phyloP scores from a whole-genome alignment of 92 coral and sea anemone species.

The Heteractis magnifica region DNA sequence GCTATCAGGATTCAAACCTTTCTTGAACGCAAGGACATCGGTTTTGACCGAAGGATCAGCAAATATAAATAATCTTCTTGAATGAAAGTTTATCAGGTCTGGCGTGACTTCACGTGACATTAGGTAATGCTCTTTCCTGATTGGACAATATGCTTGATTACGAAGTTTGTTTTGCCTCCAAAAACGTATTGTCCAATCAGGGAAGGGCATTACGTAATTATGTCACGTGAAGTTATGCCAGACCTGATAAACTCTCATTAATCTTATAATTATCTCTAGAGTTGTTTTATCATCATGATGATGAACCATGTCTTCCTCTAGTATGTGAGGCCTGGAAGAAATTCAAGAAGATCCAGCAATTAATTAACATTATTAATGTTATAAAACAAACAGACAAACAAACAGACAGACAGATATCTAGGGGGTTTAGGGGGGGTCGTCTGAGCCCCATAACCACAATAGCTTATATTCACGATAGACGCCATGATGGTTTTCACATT shows the following conservation, averaged over 20 bases:
- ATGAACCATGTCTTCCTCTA: slow-evolving; percentile 67
- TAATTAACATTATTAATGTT: no score
- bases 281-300: slow-evolving; percentile 36
- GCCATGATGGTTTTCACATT: no score
- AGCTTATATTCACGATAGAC: no score
- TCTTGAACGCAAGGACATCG: no score
- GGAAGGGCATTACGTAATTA: no score
- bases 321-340: slow-evolving; percentile 41
- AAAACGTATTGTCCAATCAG: no score
- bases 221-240: neutral
- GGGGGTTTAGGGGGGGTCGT: neutral
- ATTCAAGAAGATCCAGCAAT: neutral
- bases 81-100: neutral
- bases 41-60: neutral
- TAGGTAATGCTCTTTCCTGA: no score
- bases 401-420: neutral
- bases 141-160: no score
- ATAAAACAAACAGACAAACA: neutral
- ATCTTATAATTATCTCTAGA: neutral
- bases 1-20: no score
- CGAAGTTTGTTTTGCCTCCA: no score
- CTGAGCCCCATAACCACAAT: no score
- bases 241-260: no score
- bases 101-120: neutral
- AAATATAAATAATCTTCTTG: neutral